Conservation (phyloP, 2,888 invertebrate species). For the Campopleginae sp. region DNA sequence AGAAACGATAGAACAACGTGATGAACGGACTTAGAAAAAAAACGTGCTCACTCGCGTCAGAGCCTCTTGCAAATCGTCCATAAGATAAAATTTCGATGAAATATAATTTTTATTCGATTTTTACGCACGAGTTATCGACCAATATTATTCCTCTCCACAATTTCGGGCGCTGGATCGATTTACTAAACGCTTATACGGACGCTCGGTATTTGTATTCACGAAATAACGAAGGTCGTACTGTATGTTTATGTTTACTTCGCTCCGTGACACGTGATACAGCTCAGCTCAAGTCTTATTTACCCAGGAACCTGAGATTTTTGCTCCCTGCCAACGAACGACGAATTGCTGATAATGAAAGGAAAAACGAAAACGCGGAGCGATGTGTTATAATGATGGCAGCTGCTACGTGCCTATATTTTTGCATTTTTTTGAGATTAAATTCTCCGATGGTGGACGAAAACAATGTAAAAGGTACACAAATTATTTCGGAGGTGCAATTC, state of each 20-base stretch:
- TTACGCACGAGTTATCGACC: background rate
- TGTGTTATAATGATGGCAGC: no score
- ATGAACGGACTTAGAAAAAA: background rate
- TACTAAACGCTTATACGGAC: constrained; percentile 29
- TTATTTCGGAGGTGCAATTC: no score
- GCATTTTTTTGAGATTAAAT: no score
- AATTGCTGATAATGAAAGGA: no score
- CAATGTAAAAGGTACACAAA: no score
- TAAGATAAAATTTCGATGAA: constrained; percentile 6
- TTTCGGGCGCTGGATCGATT: constrained; percentile 6
- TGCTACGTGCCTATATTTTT: no score
- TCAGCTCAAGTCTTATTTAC: background rate
- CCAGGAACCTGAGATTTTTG: no score
- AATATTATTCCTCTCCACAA: constrained; percentile 8
- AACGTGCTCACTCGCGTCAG: constrained; percentile 58
- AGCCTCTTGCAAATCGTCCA: constrained; percentile 54
- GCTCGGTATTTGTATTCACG: background rate
- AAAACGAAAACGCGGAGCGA: no score
- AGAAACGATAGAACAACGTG: background rate
- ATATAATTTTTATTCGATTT: constrained; percentile 3
- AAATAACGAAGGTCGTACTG: constrained; percentile 8
- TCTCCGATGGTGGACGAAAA: no score
- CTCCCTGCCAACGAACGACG: background rate
- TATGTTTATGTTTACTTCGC: constrained; percentile 36
- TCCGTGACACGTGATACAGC: background rate